phyloP scores from a whole-genome alignment of 1,140 invertebrate genomes.

The Drosophila murphyi region DNA sequence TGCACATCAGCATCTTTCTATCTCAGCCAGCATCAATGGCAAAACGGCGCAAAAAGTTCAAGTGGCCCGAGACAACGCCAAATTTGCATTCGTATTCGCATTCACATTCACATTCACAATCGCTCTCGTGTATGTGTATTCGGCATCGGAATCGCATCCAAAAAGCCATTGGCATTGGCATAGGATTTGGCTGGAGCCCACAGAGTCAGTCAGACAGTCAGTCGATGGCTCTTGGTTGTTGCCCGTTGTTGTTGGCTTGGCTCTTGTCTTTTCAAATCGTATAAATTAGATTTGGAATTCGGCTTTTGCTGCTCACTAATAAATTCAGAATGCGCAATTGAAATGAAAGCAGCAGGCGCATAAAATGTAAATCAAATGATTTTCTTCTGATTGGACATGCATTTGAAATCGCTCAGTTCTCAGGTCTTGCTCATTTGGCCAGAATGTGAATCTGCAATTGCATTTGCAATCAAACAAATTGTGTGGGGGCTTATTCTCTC shows the following conservation, averaged over 20 bases:
- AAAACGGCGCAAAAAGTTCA: constrained; percentile 41
- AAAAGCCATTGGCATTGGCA: constrained; percentile 52
- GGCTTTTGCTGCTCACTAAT: constrained; percentile 34
- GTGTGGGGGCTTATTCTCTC: constrained; percentile 9
- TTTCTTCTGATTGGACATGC: constrained; percentile 35
- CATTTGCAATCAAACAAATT: constrained; percentile 28
- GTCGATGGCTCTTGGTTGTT: constrained; percentile 3
- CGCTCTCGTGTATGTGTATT: too few species aligned
- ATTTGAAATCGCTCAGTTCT: constrained; percentile 11
- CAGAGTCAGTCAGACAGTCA: not conserved
- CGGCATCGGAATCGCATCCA: constrained; percentile 6
- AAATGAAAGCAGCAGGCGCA: constrained; percentile 47
- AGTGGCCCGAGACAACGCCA: constrained; percentile 44
- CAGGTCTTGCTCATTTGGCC: not conserved
- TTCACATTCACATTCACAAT: constrained; percentile 11
- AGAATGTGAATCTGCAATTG: constrained; percentile 12
- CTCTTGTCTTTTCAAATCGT: constrained; percentile 37
- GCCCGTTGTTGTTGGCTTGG: constrained; percentile 17
- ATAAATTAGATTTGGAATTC: constrained; percentile 72
- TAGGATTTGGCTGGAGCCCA: constrained; percentile 18
- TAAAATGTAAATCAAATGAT: constrained; percentile 62
- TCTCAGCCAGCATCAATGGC: constrained; percentile 21
- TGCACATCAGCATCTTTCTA: constrained; percentile 44
- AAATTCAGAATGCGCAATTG: constrained; percentile 63
- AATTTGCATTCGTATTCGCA: constrained; percentile 66